Conservation (phyloP, 2,113 vertebrate species). For the Vidua chalybeata region DNA sequence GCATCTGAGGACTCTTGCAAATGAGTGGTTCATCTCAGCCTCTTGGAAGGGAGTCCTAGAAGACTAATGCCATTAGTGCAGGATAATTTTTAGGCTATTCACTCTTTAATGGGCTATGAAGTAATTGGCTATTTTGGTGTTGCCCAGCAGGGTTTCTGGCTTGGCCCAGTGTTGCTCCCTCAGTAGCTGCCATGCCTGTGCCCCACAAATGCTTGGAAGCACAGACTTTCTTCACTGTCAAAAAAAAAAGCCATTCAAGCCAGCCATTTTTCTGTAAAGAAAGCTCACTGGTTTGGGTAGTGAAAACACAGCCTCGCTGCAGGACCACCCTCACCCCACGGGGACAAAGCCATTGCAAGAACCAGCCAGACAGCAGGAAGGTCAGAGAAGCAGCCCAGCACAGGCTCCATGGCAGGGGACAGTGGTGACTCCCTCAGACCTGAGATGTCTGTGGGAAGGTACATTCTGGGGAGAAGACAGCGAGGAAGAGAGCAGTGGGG, state of each 20-base stretch:
- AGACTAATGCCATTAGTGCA: neutral
- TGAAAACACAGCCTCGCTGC: neutral
- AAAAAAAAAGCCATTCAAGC: neutral
- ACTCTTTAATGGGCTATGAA: neutral
- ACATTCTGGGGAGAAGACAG: neutral
- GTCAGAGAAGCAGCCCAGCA: rapidly evolving
- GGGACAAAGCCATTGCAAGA: neutral
- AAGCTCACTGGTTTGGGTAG: neutral
- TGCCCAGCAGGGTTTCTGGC: neutral
- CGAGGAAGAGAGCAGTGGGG: rapidly evolving
- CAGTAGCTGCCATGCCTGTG: rapidly evolving
- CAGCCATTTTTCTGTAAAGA: neutral
- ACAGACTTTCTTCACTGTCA: neutral
- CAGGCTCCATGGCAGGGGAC: neutral
- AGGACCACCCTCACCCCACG: neutral
- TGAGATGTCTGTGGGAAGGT: neutral
- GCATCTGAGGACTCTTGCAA: neutral
- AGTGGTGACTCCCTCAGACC: rapidly evolving
- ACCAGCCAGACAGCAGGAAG: rapidly evolving
- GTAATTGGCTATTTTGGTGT: neutral
- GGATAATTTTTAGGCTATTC: neutral
- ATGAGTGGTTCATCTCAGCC: neutral
- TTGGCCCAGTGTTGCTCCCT: neutral
- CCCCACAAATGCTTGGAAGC: neutral
- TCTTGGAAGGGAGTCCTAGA: neutral